Base-by-base conservation (phyloP, 2,888 invertebrate genomes). In the Eugnorisma glareosa region DNA sequence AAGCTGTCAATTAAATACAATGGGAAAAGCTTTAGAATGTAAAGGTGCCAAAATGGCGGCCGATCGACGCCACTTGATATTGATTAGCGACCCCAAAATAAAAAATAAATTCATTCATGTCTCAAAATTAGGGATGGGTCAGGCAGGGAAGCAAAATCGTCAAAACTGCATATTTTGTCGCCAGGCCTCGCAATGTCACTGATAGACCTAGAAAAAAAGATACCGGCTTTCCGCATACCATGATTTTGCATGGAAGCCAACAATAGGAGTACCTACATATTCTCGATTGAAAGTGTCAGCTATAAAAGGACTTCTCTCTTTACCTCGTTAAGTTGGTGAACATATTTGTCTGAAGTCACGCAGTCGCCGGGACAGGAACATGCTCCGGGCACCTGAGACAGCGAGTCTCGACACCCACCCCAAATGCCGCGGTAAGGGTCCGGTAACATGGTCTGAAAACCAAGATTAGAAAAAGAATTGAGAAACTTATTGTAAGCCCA, bases 371-470 rank as follows among this genome's bases (percentile, higher is more conserved):
- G 90, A 90, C 99, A 99, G 15, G 96, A 92, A 90, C 99, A 99
- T 1, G 97, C 93, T 63, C 98, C 97, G 18, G 97, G 94, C 0
- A 98, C 97, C 95, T 99, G 98, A 0, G 98, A 97, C 0, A 98
- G 97, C 2, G 99, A 99, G 93, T 99, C 99, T 48, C 99, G 97
- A 92, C 99, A 99, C 0, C 99, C 99, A 45, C 99, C 99, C 98
- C 99, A 99, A 13, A 98, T 95, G 0, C 99, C 99, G 88, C 97
- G 97, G 92, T 98, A 99, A 0, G 99, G 98, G 94, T 99, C 99
- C 6, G 99, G 99, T 94, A 99, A 98, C 97, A 98, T 98, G 0
- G 98, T 97, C 98, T 99, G 92, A 31, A 79, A 84, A 73, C 37
- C 70, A 21, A 43, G n/a, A 37, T 24, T 13, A 70, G 7, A 67